These are phyloP conservation scores for Philonicus albiceps DNA, from an alignment of 2,888 invertebrate genomes.

Conservation along the genomic window DNA sequence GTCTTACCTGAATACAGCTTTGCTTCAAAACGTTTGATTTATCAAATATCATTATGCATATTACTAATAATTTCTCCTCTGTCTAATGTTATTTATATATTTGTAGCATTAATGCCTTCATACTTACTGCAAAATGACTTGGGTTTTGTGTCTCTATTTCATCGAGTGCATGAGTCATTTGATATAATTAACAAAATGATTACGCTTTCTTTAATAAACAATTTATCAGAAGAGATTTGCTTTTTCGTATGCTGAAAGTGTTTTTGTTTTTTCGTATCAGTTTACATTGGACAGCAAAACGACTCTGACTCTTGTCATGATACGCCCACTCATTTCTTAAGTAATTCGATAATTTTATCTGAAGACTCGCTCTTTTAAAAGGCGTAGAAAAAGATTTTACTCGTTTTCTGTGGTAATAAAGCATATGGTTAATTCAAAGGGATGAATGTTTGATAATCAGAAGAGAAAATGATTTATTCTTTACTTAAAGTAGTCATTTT, in stretches of 20 bases:
- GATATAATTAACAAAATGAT: background rate
- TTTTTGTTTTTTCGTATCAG: constrained; percentile 4
- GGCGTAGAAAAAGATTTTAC: constrained; percentile 16
- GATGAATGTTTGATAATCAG: background rate
- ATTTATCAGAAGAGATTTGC: background rate
- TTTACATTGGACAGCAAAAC: background rate
- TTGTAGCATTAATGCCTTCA: background rate
- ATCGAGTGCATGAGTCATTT: background rate
- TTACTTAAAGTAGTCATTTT: background rate
- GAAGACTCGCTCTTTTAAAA: constrained; percentile 19
- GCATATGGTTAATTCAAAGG: background rate
- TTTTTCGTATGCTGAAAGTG: background rate
- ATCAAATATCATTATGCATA: too few species aligned
- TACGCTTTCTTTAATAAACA: background rate
- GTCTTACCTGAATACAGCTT: too few species aligned
- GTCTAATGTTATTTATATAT: too few species aligned
- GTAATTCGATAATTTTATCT: constrained; percentile 35
- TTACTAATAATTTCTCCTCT: too few species aligned
- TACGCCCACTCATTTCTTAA: constrained; percentile 36
- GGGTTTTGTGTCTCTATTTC: background rate
- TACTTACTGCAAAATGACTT: background rate
- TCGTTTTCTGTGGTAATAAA: background rate
- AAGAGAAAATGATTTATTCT: background rate
- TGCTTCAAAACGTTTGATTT: too few species aligned
- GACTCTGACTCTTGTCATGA: constrained; percentile 4